phyloP scores from a whole-genome alignment of 2,797 vertebrate species.

The Muscicapa comitata region DNA sequence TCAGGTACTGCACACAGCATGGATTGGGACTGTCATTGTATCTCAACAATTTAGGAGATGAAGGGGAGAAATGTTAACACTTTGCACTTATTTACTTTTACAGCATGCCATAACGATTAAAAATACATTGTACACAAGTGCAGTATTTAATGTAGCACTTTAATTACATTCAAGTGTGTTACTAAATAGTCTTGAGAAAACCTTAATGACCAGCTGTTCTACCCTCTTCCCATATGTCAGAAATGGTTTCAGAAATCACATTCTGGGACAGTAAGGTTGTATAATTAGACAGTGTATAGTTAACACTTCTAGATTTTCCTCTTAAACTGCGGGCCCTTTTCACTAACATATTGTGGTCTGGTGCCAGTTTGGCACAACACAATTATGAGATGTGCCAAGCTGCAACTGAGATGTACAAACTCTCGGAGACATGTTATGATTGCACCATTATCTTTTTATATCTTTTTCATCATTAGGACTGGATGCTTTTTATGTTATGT shows the following conservation, averaged over 20 bases:
- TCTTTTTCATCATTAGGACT: constrained; percentile 73
- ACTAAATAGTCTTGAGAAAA: constrained; percentile 84
- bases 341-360: constrained; percentile 72
- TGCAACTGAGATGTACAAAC: constrained; percentile 71
- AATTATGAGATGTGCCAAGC: constrained; percentile 66
- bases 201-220: constrained; percentile 85
- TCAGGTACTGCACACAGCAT: background rate
- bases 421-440: constrained; percentile 69
- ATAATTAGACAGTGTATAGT: constrained; percentile 81
- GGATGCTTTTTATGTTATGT: constrained; percentile 62
- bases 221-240: constrained; percentile 83
- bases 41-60: constrained; percentile 70
- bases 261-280: constrained; percentile 80
- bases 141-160: constrained; percentile 77
- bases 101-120: constrained; percentile 81
- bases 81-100: constrained; percentile 79
- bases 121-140: constrained; percentile 81
- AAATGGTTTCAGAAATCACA: constrained; percentile 78
- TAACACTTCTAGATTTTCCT: constrained; percentile 78
- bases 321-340: constrained; percentile 74
- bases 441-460: constrained; percentile 73
- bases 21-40: background rate
- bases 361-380: constrained; percentile 74
- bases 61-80: constrained; percentile 64
- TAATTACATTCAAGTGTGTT: constrained; percentile 83